These are phyloP conservation scores for Andrena fulva DNA, from an alignment of 2,888 invertebrate species.

Conservation along the genomic window DNA sequence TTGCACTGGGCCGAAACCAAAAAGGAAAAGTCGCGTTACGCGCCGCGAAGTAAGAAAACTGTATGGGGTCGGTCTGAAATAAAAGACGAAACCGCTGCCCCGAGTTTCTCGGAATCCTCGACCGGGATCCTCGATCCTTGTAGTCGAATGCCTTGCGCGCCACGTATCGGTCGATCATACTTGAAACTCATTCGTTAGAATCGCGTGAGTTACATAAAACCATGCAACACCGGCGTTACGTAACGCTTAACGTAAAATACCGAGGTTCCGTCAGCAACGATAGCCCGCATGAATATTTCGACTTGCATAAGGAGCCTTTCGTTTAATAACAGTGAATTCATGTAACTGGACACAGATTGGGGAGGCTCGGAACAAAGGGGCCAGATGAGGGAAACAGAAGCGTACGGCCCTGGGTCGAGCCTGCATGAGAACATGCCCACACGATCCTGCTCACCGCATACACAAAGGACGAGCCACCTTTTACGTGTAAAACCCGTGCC, in stretches of 20 bases:
- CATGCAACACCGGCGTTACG: conserved; percentile 30
- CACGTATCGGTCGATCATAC: conserved; percentile 34
- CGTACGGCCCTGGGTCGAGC: conserved; percentile 54
- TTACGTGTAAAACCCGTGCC: conserved; percentile 39
- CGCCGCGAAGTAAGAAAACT: conserved; percentile 40
- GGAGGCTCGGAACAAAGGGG: conserved; percentile 14
- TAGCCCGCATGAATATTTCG: conserved; percentile 7
- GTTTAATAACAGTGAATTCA: conserved; percentile 23
- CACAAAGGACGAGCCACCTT: conserved; percentile 65
- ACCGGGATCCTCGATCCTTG: background rate
- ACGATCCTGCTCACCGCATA: conserved; percentile 47
- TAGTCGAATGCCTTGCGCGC: conserved; percentile 1
- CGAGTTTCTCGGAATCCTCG: conserved; percentile 41
- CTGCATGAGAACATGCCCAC: conserved; percentile 65
- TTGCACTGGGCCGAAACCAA: background rate
- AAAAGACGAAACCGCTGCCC: conserved; percentile 25
- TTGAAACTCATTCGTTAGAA: conserved; percentile 45
- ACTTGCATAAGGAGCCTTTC: conserved; percentile 38
- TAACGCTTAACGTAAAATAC: conserved; percentile 35
- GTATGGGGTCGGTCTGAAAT: conserved; percentile 21
- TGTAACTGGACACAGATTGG: background rate
- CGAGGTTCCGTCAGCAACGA: background rate
- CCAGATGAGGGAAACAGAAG: background rate
- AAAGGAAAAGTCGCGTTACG: conserved; percentile 35
- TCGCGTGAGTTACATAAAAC: conserved; percentile 47